Base-by-base conservation (phyloP, 2,797 vertebrate species). In the Onychomys leucogaster region DNA sequence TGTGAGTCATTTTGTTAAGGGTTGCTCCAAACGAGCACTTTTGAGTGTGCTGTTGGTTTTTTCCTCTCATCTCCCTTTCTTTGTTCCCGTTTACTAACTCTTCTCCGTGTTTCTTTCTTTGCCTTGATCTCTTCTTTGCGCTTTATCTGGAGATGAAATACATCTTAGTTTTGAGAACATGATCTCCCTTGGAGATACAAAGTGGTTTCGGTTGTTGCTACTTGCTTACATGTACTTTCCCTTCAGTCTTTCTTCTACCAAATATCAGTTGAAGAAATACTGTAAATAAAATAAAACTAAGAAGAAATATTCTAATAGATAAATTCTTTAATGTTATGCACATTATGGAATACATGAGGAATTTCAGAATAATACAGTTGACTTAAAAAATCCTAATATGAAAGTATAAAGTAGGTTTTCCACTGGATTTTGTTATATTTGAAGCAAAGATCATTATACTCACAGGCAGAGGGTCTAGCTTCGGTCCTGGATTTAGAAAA, bases 341-440 rank as follows among this genome's bases (percentile, higher is more conserved):
- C 34, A 49, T 85, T 34, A 11, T 11, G 34, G 43, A 65, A 67
- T 27, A n/a, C 55, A 57, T 55, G 90, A 49, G 81, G 32, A 83
- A 37, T 25, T 85, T 91, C 14, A 89, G 25, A 94, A 29, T 92
- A 55, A 92, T 32, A 43, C 19, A 69, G 19, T 27, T 75, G 95
- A 81, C 61, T 69, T 61, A 57, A 71, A 96, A 81, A 67, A 90
- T 89, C 46, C 81, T 67, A 93, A 91, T 5, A 5, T 27, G n/a
- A 93, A 94, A 78, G n/a, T 55, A 49, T 80, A 77, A 25, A 57
- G 73, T 93, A 57, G 7, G 43, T 90, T 95, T 71, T 91, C 6
- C 59, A n/a, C 34, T 77, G 25, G 49, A 85, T 88, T 95, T 90
- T 94, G 14, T 73, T 17, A 63, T 63, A 21, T 94, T 95, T 82